These are phyloP conservation scores for Heterotilapia buettikoferi DNA, from an alignment of 2,113 vertebrate species.

Conservation along the genomic window DNA sequence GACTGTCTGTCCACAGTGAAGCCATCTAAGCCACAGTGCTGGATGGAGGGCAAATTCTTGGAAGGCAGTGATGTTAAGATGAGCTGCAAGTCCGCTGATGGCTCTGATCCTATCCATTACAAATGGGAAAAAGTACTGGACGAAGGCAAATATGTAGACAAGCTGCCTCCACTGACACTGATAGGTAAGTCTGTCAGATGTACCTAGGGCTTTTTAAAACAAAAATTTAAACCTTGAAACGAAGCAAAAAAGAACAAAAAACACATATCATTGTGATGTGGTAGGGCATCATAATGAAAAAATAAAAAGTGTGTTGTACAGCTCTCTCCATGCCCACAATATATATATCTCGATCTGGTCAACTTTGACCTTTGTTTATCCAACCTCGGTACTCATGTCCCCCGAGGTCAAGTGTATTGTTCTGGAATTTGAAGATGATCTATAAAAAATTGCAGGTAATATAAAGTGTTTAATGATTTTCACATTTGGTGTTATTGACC, in stretches of 20 bases:
- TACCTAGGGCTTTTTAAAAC: background rate
- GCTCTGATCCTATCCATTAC: conserved; percentile 84
- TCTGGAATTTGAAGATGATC: background rate
- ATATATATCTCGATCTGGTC: background rate
- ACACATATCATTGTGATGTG: background rate
- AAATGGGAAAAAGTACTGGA: conserved; percentile 81
- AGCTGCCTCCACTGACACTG: conserved; percentile 73
- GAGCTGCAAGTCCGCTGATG: conserved; percentile 82
- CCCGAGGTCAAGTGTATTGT: background rate
- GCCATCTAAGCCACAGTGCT: conserved; percentile 88
- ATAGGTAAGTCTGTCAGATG: conserved; percentile 73
- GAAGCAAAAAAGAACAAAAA: background rate
- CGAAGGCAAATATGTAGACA: conserved; percentile 69
- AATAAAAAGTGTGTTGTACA: background rate
- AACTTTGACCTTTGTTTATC: background rate
- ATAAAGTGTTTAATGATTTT: background rate
- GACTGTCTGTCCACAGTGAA: conserved; percentile 70
- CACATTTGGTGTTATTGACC: background rate
- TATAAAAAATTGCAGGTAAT: background rate
- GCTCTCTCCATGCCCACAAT: background rate
- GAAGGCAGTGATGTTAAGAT: conserved; percentile 83
- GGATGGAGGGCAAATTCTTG: conserved; percentile 81
- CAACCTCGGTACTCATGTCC: background rate
- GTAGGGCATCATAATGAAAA: background rate
- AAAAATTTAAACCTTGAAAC: background rate